phyloP scores from a whole-genome alignment of 2,797 vertebrate species.

The Chelonia mydas region DNA sequence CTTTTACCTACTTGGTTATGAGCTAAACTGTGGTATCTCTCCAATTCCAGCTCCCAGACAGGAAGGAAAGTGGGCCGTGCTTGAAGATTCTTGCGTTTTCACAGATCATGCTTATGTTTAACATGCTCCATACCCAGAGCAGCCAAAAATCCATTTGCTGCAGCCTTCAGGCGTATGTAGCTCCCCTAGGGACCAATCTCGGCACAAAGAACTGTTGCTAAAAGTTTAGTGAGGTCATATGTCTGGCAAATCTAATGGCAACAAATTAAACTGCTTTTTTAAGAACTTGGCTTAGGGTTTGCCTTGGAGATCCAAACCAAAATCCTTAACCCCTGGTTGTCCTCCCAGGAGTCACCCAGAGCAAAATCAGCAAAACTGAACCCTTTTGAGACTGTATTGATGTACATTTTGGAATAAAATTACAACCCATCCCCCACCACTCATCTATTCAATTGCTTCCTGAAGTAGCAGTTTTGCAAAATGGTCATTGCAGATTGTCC shows the following conservation, averaged over 20 bases:
- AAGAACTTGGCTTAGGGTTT: constrained; percentile 65
- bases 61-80: constrained; percentile 87
- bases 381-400: fast-evolving
- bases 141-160: constrained; percentile 70
- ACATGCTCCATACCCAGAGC: constrained; percentile 59
- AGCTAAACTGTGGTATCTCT: constrained; percentile 32
- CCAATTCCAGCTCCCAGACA: constrained; percentile 81
- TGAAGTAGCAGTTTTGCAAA: not conserved
- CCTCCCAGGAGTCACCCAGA: not conserved
- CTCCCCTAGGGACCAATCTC: constrained; percentile 63
- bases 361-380: not conserved
- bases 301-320: constrained; percentile 70
- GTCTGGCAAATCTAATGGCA: constrained; percentile 75
- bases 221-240: constrained; percentile 77
- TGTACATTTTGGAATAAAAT: not conserved
- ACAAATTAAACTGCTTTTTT: constrained; percentile 77
- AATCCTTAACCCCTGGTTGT: constrained; percentile 52
- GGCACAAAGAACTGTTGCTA: constrained; percentile 72
- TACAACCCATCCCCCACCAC: fast-evolving
- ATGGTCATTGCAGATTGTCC: not conserved
- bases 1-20: constrained; percentile 35
- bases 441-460: not conserved
- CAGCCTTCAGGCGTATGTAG: constrained; percentile 27
- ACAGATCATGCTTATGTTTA: constrained; percentile 62
- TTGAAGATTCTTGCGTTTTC: constrained; percentile 80